Conservation (phyloP, 2,797 vertebrate genomes). For the Pitangus sulphuratus region DNA sequence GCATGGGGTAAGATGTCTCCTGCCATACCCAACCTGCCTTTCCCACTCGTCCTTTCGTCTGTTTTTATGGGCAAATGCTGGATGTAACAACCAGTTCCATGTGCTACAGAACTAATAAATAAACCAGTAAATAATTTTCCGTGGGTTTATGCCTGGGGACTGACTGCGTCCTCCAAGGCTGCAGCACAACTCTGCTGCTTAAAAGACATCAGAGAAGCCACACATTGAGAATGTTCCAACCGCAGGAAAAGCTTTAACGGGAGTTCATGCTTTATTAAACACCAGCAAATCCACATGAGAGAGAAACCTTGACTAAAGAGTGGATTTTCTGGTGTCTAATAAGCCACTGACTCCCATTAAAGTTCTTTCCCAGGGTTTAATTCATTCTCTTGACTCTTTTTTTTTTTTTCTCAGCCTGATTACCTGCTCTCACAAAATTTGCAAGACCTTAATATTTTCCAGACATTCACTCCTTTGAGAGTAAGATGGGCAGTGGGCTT, state of each 20-base stretch:
- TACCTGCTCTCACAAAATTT: background rate
- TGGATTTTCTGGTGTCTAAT: constrained; percentile 1
- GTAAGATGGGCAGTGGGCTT: background rate
- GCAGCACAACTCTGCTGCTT: background rate
- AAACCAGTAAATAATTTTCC: background rate
- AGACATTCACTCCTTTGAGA: background rate
- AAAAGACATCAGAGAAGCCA: constrained; percentile 11
- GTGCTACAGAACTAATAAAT: background rate
- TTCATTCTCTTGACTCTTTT: background rate
- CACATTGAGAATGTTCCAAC: background rate
- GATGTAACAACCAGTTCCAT: background rate
- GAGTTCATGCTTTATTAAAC: background rate
- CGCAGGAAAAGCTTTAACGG: background rate
- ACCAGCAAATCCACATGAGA: background rate
- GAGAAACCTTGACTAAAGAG: background rate
- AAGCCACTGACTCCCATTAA: background rate
- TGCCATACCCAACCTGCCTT: accelerated
- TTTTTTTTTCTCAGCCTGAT: background rate
- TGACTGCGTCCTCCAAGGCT: background rate
- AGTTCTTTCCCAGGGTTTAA: background rate
- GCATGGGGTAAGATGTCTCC: background rate
- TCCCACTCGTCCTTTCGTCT: background rate
- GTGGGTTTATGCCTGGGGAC: background rate
- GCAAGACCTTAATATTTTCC: background rate
- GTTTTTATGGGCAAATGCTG: background rate